Base-by-base conservation (phyloP, 2,888 invertebrate genomes). In the Alloplasta piceator region DNA sequence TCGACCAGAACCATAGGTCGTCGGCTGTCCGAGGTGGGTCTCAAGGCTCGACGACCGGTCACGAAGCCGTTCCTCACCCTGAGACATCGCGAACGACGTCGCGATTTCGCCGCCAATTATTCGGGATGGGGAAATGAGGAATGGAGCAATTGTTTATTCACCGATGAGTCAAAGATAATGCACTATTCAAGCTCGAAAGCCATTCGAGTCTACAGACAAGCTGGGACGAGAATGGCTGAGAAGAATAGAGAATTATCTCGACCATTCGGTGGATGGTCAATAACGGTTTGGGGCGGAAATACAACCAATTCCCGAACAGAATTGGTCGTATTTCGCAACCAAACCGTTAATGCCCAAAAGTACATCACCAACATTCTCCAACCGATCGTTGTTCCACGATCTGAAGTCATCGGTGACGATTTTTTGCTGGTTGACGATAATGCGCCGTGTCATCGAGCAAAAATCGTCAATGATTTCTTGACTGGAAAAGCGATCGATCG, bases 381-480 rank as follows among this genome's bases (percentile, higher is more conserved):
- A 6, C 48, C 26, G 3, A 46, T 64, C 5, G 48, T 64, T 6
- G 10, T 10, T 9, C 64, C 26, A 10, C 10, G 26, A 38, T 26
- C 64, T 4, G 16, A 5, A 10, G 16, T 16, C 4, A 26, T 64
- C 26, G 64, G 64, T 5, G 26, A 46, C 16, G 36, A 16, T 7
- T 64, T 64, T 16, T 6, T 64, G 9, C 26, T 64, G 10, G 16
- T 64, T 10, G 64, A 64, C 48, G 64, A 64, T 6, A 64, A 64
- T 26, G 26, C 46, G 4, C 46, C 63, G 46, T 6, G 9, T 16
- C 43, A 63, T 16, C 46, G 63, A 9, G 46, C 46, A 6, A n/a
- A 2, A 7, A 46, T 26, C 10, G 63, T 63, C 5, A 63, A 14
- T 5, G 16, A 6, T 4, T 63, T 63, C 14, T 46, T 63, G 4